Base-by-base conservation (phyloP, 1,140 invertebrate species). In the Diabrotica undecimpunctata region DNA sequence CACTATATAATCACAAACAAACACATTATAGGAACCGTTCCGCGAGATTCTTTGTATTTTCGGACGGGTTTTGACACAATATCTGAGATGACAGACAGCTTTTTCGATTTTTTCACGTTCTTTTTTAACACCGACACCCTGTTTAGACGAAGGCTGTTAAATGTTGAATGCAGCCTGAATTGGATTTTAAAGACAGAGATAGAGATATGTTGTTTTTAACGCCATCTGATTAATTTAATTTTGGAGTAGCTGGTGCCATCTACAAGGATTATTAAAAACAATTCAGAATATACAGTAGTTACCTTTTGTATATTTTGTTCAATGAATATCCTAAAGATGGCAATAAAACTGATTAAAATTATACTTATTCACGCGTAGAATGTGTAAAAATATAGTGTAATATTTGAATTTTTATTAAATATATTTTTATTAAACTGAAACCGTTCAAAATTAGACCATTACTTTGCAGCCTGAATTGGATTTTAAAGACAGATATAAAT, bases 61-160 rank as follows among this genome's bases (percentile, higher is more conserved):
- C 8, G 41, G 55, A 38, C 37, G 35, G 54, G 12, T n/a, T 37
- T 57, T 57, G 55, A 57, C 55, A 57, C 36, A 9, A 57, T 37
- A n/a, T 36, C n/a, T 3, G 10, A 57, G n/a, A 57, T 57, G 12
- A 37, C 12, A 12, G 55, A 57, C 55, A 38, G 36, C 9, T 37
- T 46, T 46, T 46, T 8, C n/a, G 41, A 46, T 10, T n/a, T 46
- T 10, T 46, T 46, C n/a, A 46, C 41, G 25, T 25, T 25, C 25
- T 25, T 25, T 25, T 25, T 25, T 25, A 46, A 46, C 8, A 46
- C 41, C 41, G 41, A 46, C 41, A 46, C 41, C 41, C 41, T 46
- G n/a, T 46, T 46, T n/a, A 8, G 8, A 46, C 41, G 8, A 46
- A 46, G 2, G n/a, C 8, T 10, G 41, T 46, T n/a, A n/a, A 57